phyloP scores from a whole-genome alignment of 2,797 vertebrate genomes.

The Aplochiton taeniatus region DNA sequence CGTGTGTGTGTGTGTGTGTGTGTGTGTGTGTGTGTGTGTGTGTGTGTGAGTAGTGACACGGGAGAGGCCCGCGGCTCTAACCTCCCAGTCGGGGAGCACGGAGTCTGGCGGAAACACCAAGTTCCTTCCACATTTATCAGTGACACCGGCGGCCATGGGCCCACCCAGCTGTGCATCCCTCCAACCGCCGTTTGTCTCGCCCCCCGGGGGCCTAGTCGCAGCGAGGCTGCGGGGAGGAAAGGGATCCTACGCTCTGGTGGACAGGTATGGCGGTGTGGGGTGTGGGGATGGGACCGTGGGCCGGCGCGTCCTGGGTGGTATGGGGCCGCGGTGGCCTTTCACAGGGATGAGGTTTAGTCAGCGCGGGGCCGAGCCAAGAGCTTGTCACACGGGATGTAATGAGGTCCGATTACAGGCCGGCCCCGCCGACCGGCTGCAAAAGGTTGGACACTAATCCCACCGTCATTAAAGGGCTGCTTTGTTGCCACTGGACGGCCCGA shows the following conservation, averaged over 20 bases:
- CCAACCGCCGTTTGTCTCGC: conserved; percentile 59
- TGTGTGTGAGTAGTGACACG: conserved; percentile 14
- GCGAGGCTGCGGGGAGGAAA: conserved; percentile 44
- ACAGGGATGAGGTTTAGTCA: conserved; percentile 16
- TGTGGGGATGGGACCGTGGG: conserved; percentile 43
- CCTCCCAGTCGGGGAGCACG: conserved; percentile 47
- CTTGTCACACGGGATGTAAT: conserved; percentile 81
- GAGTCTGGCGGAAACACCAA: conserved; percentile 45
- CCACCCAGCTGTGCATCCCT: conserved; percentile 52
- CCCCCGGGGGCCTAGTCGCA: conserved; percentile 29
- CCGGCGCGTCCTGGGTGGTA: conserved; percentile 46
- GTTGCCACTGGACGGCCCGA: conserved; percentile 71
- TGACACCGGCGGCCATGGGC: conserved; percentile 52
- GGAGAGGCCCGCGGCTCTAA: conserved; percentile 27
- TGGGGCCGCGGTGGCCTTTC: conserved; percentile 27
- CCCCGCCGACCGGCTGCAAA: conserved; percentile 74
- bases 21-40: conserved; percentile 1
- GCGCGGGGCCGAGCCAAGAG: conserved; percentile 47
- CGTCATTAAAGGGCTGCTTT: conserved; percentile 82
- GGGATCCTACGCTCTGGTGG: conserved; percentile 59
- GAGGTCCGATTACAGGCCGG: conserved; percentile 83
- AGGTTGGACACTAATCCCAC: conserved; percentile 77
- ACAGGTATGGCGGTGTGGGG: conserved; percentile 59
- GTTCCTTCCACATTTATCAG: conserved; percentile 60
- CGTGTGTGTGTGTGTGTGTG: not conserved